Evolutionary conservation across 1,140 invertebrate species (phyloP), one percentile per base, ranked within the genome.

Genomic region (Lineus longissimus): DNA sequence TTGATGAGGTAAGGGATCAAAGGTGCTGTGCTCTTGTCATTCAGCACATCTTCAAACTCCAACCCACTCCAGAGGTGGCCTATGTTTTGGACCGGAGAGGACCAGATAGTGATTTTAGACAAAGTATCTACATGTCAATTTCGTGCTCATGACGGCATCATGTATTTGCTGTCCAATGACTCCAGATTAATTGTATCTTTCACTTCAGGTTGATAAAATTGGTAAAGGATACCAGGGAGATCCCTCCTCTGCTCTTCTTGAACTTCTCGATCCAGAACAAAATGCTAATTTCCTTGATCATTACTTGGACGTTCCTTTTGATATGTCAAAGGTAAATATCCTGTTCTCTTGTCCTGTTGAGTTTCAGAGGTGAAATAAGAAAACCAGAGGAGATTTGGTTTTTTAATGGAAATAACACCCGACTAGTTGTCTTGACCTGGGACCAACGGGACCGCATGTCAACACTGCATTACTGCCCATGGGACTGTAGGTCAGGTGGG

Each of bases 221-320:
- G 86, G 86, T 90, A 75, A 74, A 56, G 93, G 94, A 40, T 93
- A 94, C 76, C 93, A 95, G 78, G 97, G 97, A 2, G 97, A 99
- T 84, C 97, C 97, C 19, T 90, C 95, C 11, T 97, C 95, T 13
- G 97, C 97, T 0, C 83, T 99, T 0, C 82, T 99, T 13, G 97
- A 99, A 83, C 85, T 99, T 59, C 82, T 99, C 0, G 97, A 99
- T 84, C 97, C 97, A 0, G 97, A 99, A 83, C 97, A 99, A 81
- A 99, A 99, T 83, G 86, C 88, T 1, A 97, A 98, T 80, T 99
- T 99, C 81, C 83, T 99, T 4, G 97, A 99, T 79, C 96, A 98
- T 82, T 99, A 99, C 79, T 82, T 99, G 25, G 97, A 99, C 84
- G 95, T 99, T 17, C 87, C 94, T 0, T 91, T 99, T 4, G 97